These are phyloP conservation scores for Natrix natrix DNA, from an alignment of 2,797 vertebrate genomes.

Conservation along the genomic window DNA sequence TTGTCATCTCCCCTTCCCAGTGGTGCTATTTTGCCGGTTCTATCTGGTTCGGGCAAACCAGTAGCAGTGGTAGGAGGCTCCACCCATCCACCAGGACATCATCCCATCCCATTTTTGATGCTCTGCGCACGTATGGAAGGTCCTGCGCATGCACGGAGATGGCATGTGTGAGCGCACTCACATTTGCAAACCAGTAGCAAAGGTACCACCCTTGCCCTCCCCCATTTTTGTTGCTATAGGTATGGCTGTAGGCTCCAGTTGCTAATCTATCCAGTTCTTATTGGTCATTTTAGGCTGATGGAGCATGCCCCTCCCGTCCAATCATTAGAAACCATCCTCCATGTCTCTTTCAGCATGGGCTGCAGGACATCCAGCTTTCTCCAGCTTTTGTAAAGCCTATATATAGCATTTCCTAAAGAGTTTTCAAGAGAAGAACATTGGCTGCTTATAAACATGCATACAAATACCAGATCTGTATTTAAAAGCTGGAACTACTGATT, in stretches of 20 bases:
- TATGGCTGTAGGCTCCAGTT: background rate
- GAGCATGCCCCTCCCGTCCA: background rate
- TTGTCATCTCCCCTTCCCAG: too few species aligned
- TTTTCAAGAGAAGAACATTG: background rate
- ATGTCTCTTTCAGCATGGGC: background rate
- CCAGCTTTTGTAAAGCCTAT: background rate
- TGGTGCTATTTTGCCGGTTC: too few species aligned
- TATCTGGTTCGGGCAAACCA: too few species aligned
- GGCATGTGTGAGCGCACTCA: too few species aligned
- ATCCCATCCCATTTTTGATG: too few species aligned
- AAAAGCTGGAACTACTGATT: background rate
- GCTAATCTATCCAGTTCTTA: background rate
- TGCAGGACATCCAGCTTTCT: background rate
- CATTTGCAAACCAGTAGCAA: too few species aligned
- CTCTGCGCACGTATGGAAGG: too few species aligned
- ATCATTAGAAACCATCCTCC: background rate
- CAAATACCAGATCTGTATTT: background rate
- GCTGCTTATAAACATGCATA: background rate
- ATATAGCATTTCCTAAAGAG: background rate
- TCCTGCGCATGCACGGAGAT: too few species aligned
- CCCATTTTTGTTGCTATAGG: background rate
- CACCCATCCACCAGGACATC: too few species aligned
- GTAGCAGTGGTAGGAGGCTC: too few species aligned
- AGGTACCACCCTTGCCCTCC: too few species aligned
- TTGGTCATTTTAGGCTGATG: background rate